Conservation (phyloP, 2,888 invertebrate genomes). For the Eupeodes luniger region DNA sequence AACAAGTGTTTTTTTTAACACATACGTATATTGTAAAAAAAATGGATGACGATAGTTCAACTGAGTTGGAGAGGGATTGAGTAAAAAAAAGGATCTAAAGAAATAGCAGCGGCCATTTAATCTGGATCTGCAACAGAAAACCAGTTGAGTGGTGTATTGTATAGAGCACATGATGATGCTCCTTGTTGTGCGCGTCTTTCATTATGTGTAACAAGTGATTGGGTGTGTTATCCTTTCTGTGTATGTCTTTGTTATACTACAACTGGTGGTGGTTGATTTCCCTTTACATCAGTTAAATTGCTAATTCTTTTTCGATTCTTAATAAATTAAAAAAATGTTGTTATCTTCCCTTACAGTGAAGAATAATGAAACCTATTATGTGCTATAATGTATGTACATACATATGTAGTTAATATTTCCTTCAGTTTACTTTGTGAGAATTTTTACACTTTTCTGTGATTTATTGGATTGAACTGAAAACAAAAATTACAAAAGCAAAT, state of each 20-base stretch:
- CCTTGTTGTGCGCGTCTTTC: conserved; percentile 59
- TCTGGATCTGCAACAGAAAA: conserved; percentile 31
- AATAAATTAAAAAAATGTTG: conserved; percentile 36
- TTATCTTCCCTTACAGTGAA: conserved; percentile 9
- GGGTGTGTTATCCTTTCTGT: conserved; percentile 68
- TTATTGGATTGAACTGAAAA: background rate
- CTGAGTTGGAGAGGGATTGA: background rate
- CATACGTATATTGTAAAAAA: background rate
- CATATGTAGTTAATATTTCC: background rate
- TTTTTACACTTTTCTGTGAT: background rate
- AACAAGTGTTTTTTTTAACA: background rate
- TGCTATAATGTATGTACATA: no score
- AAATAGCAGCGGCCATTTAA: background rate
- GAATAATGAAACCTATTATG: conserved; percentile 31
- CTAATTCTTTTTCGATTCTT: conserved; percentile 21
- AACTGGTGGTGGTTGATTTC: conserved; percentile 7
- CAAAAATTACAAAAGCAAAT: conserved; percentile 40
- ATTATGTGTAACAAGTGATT: conserved; percentile 74
- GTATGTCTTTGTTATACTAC: conserved; percentile 33
- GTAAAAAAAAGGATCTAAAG: background rate
- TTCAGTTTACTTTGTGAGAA: conserved; percentile 9
- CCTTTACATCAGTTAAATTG: conserved; percentile 36
- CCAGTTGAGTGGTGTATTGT: conserved; percentile 32
- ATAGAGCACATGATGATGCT: conserved; percentile 61
- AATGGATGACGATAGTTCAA: background rate